Evolutionary conservation across 2,113 vertebrate species (phyloP).

Genomic region (Pycnonotus jocosus): DNA sequence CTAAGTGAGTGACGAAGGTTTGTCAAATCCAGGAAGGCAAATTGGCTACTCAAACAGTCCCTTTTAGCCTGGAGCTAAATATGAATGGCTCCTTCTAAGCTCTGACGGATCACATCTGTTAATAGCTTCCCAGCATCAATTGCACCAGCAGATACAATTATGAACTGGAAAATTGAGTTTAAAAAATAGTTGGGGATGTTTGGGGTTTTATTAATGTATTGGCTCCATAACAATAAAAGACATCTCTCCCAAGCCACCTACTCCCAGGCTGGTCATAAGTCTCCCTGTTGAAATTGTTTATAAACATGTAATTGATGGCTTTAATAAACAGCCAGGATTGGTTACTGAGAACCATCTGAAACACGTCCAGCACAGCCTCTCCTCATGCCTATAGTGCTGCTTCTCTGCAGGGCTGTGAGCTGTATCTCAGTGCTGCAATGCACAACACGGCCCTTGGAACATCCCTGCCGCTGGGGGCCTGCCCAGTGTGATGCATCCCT

Average conservation of each 20-base stretch:
- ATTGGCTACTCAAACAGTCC: background rate
- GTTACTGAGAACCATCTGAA: background rate
- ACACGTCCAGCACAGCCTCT: background rate
- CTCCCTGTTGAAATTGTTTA: slow-evolving; percentile 22
- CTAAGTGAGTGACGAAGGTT: slow-evolving; percentile 7
- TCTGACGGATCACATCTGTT: slow-evolving; percentile 44
- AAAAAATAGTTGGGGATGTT: background rate
- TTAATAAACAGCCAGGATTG: background rate
- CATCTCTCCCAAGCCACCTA: slow-evolving; percentile 7
- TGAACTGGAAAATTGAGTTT: background rate
- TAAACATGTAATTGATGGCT: slow-evolving; percentile 6
- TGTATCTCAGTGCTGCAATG: rapidly evolving
- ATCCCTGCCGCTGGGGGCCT: background rate
- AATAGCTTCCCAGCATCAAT: slow-evolving; percentile 24
- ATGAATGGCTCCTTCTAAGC: background rate
- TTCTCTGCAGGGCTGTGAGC: background rate
- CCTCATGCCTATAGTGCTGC: background rate
- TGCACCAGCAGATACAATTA: slow-evolving; percentile 27
- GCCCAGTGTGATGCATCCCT: background rate
- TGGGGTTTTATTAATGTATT: background rate
- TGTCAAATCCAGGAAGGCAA: slow-evolving; percentile 39
- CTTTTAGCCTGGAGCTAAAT: background rate
- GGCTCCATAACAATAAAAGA: slow-evolving; percentile 11
- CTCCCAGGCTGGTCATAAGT: background rate
- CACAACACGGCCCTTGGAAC: rapidly evolving